Evolutionary conservation across 2,113 vertebrate species (phyloP).

Genomic region (Baryphthengus martii): DNA sequence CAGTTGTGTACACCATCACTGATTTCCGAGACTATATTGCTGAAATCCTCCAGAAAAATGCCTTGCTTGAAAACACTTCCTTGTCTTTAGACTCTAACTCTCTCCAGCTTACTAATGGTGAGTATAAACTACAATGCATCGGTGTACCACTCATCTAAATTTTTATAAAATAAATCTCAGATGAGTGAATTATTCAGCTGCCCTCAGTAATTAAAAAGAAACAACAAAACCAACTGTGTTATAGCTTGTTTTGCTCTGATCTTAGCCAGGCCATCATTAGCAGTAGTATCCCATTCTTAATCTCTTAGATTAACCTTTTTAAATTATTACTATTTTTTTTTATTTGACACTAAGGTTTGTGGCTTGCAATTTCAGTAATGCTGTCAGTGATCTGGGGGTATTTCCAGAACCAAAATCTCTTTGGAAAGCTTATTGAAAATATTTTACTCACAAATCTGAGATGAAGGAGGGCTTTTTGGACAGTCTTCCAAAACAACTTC

Average conservation of each 20-base stretch:
- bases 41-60: conserved; percentile 80
- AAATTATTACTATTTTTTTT: not conserved
- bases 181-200: not conserved
- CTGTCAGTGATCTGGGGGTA: not conserved
- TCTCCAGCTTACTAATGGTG: conserved; percentile 79
- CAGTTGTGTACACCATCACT: conserved; percentile 76
- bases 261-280: not conserved
- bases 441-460: not conserved
- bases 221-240: not conserved
- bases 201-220: not conserved
- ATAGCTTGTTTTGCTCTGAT: not conserved
- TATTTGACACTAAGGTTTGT: not conserved
- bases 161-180: not conserved
- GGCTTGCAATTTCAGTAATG: not conserved
- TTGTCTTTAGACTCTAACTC: conserved; percentile 75
- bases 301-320: not conserved
- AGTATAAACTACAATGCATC: not conserved
- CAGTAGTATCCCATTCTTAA: not conserved
- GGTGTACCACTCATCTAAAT: not conserved
- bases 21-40: conserved; percentile 80
- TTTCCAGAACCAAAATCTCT: not conserved
- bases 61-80: conserved; percentile 78
- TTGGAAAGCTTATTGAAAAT: not conserved
- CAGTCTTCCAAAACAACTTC: not conserved
- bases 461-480: not conserved